Percentiles rank a stretch among this genome's conserved stretches.
Conservation (phyloP, 2,888 invertebrate species). For the Lithophane socia region DNA sequence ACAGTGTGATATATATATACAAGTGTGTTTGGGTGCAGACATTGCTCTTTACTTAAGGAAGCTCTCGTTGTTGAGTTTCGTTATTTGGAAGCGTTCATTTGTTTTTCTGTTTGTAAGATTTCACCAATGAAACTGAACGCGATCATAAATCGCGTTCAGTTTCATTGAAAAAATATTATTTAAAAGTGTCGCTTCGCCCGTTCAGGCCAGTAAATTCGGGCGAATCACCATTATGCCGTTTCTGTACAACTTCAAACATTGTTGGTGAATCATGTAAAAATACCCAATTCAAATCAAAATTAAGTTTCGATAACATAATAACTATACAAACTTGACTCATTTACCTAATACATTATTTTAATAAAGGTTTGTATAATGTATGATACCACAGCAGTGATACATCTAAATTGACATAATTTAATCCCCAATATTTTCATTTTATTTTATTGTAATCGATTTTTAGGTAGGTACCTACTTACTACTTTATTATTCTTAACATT, state of each 20-base stretch:
- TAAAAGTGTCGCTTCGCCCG: too few relatives aligned
- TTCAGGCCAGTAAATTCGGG: too few relatives aligned
- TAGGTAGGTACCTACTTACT: neutral
- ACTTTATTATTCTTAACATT: neutral
- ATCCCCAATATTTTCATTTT: too few relatives aligned
- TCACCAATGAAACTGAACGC: too few relatives aligned
- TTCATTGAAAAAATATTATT: too few relatives aligned
- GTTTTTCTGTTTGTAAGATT: too few relatives aligned
- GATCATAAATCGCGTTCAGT: too few relatives aligned
- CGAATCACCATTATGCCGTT: too few relatives aligned
- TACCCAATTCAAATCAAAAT: neutral
- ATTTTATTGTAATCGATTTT: neutral
- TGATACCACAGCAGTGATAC: too few relatives aligned
- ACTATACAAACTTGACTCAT: neutral
- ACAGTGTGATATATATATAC: constrained; percentile 1
- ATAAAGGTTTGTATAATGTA: neutral
- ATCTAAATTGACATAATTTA: too few relatives aligned
- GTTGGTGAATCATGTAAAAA: neutral
- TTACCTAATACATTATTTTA: neutral
- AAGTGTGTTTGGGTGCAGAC: constrained; percentile 30
- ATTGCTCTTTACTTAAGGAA: constrained; percentile 17
- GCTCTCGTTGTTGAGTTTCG: neutral
- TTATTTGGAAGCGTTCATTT: too few relatives aligned
- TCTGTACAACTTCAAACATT: neutral
- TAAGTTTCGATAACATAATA: neutral